These are phyloP conservation scores for Noctua janthina DNA, from an alignment of 2,888 invertebrate genomes.

Conservation along the genomic window DNA sequence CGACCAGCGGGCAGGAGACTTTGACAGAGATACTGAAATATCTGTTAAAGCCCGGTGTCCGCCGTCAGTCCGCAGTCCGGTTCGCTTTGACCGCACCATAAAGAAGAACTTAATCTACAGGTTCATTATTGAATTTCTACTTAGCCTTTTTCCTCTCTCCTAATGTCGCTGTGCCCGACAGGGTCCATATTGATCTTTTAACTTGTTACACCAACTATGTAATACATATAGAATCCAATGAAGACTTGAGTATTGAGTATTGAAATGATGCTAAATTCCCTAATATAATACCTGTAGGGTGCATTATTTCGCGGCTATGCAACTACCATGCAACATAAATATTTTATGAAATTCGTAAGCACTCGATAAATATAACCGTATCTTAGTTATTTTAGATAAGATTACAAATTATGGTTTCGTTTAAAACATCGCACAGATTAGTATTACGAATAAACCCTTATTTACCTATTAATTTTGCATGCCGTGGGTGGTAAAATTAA, in stretches of 20 bases:
- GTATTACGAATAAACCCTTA: slow-evolving; percentile 21
- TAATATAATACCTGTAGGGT: background rate
- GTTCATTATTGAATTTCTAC: background rate
- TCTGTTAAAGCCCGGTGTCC: background rate
- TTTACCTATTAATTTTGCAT: slow-evolving; percentile 6
- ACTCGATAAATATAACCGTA: slow-evolving; percentile 30
- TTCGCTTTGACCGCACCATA: background rate
- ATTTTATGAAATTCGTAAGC: slow-evolving; percentile 21
- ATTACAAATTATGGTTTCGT: slow-evolving; percentile 17
- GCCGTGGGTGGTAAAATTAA: background rate
- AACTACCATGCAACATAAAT: background rate
- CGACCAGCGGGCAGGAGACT: background rate
- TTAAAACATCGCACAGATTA: slow-evolving; percentile 35
- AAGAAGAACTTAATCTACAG: background rate
- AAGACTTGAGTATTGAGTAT: too few species aligned
- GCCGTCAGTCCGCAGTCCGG: background rate
- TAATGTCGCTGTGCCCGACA: too few species aligned
- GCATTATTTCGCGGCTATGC: background rate
- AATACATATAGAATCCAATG: too few species aligned
- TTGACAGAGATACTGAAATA: background rate
- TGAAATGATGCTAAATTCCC: background rate
- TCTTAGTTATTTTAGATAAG: slow-evolving; percentile 45
- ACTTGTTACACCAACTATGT: too few species aligned
- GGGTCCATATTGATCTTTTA: too few species aligned
- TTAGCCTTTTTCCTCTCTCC: too few species aligned